Base-by-base conservation (phyloP, 2,113 vertebrate species). In the Dipodomys spectabilis region DNA sequence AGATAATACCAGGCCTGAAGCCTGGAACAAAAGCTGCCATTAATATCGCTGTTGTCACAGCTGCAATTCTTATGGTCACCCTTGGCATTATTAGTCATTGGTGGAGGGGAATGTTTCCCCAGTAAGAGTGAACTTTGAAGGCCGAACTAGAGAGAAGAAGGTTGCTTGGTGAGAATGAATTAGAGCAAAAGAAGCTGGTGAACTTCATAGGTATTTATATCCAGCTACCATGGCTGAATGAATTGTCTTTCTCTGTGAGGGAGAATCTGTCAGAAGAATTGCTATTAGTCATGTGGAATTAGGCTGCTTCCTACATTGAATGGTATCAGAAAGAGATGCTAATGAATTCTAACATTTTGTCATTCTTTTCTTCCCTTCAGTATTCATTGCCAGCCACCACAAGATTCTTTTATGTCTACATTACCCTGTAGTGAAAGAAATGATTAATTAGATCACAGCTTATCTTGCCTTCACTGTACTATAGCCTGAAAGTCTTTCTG, bases 371-470 rank as follows among this genome's bases (percentile, higher is more conserved):
- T 82, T 71, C 73, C 27, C 32, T 77, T 86, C 60, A 62, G 23
- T 64, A n/a, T 45, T 57, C 75, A 49, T 62, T 93, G 86, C 74
- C 71, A 80, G 82, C 68, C 85, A 77, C 44, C 77, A 45, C 83
- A 88, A 67, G 9, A 45, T 83, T 67, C 79, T 86, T 94, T 91
- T 39, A 72, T 73, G 72, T 77, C 62, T 77, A 30, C 68, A 25
- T 89, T 84, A 69, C 60, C 68, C 57, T 5, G 8, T 45, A 86
- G 62, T 88, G 83, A 88, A 92, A 86, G 89, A 32, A 78, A 65
- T 22, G 72, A 90, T 92, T 91, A 88, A 94, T 94, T 94, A 53
- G 45, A 77, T 86, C 75, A 73, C 28, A 73, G 45, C 45, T 91
- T 86, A 83, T 94, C 82, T 90, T 60, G 32, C 27, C 45, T 92